Conservation (phyloP, 2,113 vertebrate species). For the Grammomys dolichurus region DNA sequence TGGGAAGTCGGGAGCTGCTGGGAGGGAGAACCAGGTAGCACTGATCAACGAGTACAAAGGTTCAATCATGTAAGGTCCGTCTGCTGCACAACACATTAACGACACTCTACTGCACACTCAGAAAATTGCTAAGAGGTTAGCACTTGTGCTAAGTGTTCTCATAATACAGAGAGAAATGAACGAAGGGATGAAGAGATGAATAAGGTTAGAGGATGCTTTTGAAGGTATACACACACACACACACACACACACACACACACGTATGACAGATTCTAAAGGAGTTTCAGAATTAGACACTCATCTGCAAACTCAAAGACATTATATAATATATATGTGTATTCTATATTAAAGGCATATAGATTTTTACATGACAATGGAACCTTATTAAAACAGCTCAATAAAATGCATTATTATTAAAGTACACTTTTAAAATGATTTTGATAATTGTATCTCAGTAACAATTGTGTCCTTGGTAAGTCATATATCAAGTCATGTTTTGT, state of each 20-base stretch:
- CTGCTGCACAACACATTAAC: background rate
- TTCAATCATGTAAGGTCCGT: background rate
- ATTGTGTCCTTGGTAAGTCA: background rate
- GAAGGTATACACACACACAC: background rate
- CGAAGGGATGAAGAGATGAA: background rate
- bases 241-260: no score
- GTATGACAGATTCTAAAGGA: no score
- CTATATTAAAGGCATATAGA: background rate
- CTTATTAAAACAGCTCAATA: background rate
- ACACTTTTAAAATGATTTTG: background rate
- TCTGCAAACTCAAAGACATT: background rate
- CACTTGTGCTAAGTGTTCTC: background rate
- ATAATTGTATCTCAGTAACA: background rate
- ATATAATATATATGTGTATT: background rate
- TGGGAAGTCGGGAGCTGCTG: background rate
- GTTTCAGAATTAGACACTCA: background rate
- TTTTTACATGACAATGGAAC: background rate
- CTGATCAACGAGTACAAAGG: background rate
- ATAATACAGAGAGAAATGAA: background rate
- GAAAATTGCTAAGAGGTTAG: background rate
- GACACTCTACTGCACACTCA: background rate
- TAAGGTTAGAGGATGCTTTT: background rate
- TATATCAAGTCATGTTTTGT: conserved; percentile 28
- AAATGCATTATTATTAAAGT: background rate
- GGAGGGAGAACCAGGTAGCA: background rate